Base-by-base conservation (phyloP, 2,113 vertebrate species). In the Saiga tatarica region DNA sequence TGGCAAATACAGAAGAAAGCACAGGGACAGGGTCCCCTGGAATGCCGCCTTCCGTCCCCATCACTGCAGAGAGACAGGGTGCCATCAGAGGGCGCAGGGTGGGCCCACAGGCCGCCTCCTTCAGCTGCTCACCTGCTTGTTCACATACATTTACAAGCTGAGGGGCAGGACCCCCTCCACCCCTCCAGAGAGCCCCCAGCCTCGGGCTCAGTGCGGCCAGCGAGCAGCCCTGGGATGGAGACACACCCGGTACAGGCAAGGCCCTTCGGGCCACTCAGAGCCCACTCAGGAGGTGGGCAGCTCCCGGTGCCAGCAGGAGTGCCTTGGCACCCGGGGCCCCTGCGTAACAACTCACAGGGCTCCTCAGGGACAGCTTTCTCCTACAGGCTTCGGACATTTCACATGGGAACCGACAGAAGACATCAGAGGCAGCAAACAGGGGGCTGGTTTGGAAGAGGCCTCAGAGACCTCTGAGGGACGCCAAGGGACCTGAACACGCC, bases 51-150 rank as follows among this genome's bases (percentile, higher is more conserved):
- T 76, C n/a, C 62, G 3, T 3, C 39, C 74, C 47, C 2, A 6
- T 25, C 59, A 55, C 19, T 26, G 14, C 81, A 23, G 89, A 85
- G 71, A 67, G 39, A 59, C 45, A 53, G 87, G 39, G 9, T 7
- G 71, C 28, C 28, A 39, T 14, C 57, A 45, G 52, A 36, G 1
- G 4, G 57, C 1, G 2, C 13, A 13, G 4, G 26, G 33, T 11
- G n/a, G 59, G n/a, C n/a, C 30, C 52, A 2, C 0, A 0, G n/a
- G 60, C 4, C 1, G 2, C 50, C 53, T 15, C 21, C 2, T 23
- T 30, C 47, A 4, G 4, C 30, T 14, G 4, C 50, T 25, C 81
- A 14, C 53, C 7, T 4, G 0, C 16, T 30, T 30, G 2, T 12
- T 39, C 16, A 6, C 10, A n/a, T 30, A 33, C 11, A 62, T 39